These are phyloP conservation scores for Ctenopoma kingsleyae DNA, from an alignment of 2,797 vertebrate genomes.

Conservation along the genomic window DNA sequence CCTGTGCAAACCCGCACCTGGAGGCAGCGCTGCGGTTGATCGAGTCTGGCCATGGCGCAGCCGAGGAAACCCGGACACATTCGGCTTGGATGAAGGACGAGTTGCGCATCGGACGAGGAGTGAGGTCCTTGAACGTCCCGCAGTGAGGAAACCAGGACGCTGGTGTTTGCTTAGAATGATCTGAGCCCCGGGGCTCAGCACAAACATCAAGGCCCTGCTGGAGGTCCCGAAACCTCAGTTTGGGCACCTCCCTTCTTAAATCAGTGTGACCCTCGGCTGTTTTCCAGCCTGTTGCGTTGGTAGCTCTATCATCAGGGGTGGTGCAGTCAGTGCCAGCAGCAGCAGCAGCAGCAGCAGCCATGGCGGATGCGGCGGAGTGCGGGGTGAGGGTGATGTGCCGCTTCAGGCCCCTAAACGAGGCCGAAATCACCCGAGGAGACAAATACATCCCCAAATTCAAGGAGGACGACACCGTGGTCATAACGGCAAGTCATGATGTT, in stretches of 20 bases:
- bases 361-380: conserved; percentile 93
- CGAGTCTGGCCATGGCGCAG: conserved; percentile 53
- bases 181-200: conserved; percentile 2
- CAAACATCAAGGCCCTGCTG: background rate
- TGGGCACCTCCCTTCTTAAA: conserved; percentile 3
- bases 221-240: conserved; percentile 24
- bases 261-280: background rate
- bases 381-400: conserved; percentile 96
- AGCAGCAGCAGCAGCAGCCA: conserved; percentile 44
- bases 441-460: conserved; percentile 97
- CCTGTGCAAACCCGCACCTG: background rate
- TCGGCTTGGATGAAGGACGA: conserved; percentile 81
- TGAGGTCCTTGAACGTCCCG: background rate
- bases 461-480: conserved; percentile 92
- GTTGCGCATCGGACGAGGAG: conserved; percentile 16
- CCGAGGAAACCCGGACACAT: conserved; percentile 2
- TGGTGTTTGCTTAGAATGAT: too few species aligned
- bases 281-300: background rate
- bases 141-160: background rate
- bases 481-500: conserved; percentile 86
- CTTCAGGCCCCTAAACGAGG: conserved; percentile 93
- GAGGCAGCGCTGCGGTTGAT: conserved; percentile 46
- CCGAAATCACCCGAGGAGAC: conserved; percentile 91
- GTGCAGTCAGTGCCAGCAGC: conserved; percentile 13
- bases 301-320: background rate